These are phyloP conservation scores for Scaptomyza pallida DNA, from an alignment of 1,140 invertebrate species.

Conservation along the genomic window DNA sequence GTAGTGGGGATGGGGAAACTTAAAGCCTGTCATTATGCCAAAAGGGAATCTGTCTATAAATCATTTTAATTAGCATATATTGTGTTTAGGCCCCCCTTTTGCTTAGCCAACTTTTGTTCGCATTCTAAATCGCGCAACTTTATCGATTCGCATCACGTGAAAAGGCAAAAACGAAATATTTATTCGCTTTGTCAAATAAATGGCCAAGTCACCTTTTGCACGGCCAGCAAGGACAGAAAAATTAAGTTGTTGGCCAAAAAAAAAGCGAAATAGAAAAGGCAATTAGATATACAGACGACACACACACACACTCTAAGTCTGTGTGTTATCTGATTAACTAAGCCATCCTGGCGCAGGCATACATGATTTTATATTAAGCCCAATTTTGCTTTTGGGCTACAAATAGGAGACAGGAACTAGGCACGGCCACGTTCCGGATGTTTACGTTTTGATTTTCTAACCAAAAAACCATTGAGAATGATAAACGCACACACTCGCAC, in stretches of 20 bases:
- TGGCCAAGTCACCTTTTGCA: conserved; percentile 26
- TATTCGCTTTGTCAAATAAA: conserved; percentile 52
- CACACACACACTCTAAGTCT: neutral
- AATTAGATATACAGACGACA: conserved; percentile 48
- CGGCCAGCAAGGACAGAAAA: conserved; percentile 48
- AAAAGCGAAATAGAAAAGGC: conserved; percentile 37
- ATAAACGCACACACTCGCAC: conserved; percentile 24
- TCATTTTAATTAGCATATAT: conserved; percentile 76
- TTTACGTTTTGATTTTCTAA: conserved; percentile 66
- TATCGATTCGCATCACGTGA: conserved; percentile 55
- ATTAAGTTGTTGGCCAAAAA: conserved; percentile 67
- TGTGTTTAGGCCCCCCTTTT: conserved; percentile 14
- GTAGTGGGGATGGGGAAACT: neutral
- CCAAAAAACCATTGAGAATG: conserved; percentile 33
- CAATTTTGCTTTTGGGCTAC: conserved; percentile 48
- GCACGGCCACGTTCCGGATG: conserved; percentile 63
- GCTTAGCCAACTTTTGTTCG: conserved; percentile 28
- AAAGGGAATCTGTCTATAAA: conserved; percentile 49
- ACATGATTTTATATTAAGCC: conserved; percentile 73
- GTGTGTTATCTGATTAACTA: conserved; percentile 72
- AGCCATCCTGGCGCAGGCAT: conserved; percentile 60
- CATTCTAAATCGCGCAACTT: conserved; percentile 30
- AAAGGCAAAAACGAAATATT: neutral
- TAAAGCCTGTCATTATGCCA: conserved; percentile 12
- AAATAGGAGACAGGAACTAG: conserved; percentile 60